Percentiles rank a stretch among this genome's conserved stretches.
Evolutionary conservation across 2,888 invertebrate genomes (phyloP).

Genomic region (Heliconius ismenius): DNA sequence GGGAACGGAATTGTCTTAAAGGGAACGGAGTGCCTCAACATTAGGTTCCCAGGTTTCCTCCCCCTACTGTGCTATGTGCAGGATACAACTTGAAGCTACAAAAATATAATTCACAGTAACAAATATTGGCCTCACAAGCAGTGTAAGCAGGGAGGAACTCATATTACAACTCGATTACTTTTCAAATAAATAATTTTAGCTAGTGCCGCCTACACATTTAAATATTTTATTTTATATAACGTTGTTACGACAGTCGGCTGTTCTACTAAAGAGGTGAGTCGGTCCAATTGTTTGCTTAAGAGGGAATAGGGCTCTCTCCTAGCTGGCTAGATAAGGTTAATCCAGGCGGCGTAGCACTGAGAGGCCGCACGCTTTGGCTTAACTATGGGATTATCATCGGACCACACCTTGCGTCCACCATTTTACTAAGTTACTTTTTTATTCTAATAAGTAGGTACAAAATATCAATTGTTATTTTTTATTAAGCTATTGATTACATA

Average conservation of each 20-base stretch:
- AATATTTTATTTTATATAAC: not conserved
- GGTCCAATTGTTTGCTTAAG: slow-evolving; percentile 36
- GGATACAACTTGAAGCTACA: too few species aligned
- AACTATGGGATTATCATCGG: slow-evolving; percentile 58
- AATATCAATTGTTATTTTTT: too few species aligned
- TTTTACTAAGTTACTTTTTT: not conserved
- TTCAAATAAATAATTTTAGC: too few species aligned
- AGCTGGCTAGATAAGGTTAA: slow-evolving; percentile 71
- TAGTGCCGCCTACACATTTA: not conserved
- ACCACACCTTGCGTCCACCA: slow-evolving; percentile 63
- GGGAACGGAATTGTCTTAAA: too few species aligned
- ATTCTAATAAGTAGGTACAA: not conserved
- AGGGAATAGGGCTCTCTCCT: slow-evolving; percentile 55
- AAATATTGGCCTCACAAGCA: too few species aligned
- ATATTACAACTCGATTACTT: too few species aligned
- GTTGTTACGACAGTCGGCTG: not conserved
- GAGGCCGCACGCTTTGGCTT: slow-evolving; percentile 64
- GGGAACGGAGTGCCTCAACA: too few species aligned
- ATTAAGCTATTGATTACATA: too few species aligned
- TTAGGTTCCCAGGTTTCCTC: too few species aligned
- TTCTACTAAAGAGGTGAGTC: slow-evolving; percentile 21
- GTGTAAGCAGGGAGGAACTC: too few species aligned
- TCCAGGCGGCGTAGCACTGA: slow-evolving; percentile 64
- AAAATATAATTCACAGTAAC: too few species aligned
- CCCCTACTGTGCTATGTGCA: too few species aligned